Conservation (phyloP, 2,797 vertebrate species). For the Cynopterus sphinx region DNA sequence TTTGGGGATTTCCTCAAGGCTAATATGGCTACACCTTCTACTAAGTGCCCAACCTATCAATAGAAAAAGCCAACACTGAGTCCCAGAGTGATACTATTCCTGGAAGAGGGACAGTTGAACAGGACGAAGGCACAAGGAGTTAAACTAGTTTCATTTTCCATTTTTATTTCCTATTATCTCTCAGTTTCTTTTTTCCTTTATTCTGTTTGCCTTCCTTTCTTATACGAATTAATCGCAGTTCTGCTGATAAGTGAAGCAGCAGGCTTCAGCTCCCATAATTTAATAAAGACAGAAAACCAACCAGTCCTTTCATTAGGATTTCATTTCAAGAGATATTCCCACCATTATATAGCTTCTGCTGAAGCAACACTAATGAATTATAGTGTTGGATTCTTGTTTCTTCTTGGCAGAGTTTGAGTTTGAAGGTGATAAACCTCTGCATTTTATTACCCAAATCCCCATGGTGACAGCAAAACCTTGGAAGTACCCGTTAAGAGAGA, state of each 20-base stretch:
- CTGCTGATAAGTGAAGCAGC: neutral
- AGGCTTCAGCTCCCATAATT: neutral
- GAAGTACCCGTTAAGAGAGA: conserved; percentile 26
- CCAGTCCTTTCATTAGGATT: neutral
- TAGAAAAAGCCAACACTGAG: neutral
- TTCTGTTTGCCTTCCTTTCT: neutral
- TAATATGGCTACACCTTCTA: neutral
- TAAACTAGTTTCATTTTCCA: neutral
- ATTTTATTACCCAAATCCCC: neutral
- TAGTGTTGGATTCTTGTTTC: neutral
- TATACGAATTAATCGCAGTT: neutral
- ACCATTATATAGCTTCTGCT: neutral
- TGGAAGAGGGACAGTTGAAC: neutral
- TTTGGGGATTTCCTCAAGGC: neutral
- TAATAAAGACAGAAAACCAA: neutral
- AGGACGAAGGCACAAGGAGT: neutral
- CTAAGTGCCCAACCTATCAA: neutral
- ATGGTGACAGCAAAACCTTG: conserved; percentile 19
- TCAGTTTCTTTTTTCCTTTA: neutral
- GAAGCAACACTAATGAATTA: neutral
- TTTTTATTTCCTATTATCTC: neutral
- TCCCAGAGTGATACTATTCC: neutral
- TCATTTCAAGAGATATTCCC: neutral
- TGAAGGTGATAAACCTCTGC: conserved; percentile 25
- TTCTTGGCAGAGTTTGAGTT: conserved; percentile 15